Conservation (phyloP, 1,140 invertebrate species). For the Sarcophaga peregrina region DNA sequence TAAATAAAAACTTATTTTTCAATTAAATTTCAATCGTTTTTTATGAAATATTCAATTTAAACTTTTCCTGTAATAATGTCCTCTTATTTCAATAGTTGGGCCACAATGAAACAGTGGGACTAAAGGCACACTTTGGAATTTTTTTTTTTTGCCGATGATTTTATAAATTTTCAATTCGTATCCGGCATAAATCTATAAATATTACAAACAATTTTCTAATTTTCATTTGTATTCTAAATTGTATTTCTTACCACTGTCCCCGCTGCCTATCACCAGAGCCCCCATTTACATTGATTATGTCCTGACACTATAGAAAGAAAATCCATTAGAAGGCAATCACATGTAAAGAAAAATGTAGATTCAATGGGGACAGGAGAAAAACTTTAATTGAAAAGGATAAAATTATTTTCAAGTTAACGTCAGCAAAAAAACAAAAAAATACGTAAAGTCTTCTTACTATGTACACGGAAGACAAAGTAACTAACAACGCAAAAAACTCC, state of each 20-base stretch:
- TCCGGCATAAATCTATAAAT: too few relatives aligned
- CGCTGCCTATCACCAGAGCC: background rate
- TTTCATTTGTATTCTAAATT: background rate
- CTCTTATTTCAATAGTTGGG: too few relatives aligned
- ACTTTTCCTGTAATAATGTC: background rate
- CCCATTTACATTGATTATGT: background rate
- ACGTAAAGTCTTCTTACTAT: background rate
- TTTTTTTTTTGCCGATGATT: too few relatives aligned
- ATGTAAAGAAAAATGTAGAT: slow-evolving; percentile 17
- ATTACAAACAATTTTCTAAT: too few relatives aligned
- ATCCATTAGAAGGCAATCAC: slow-evolving; percentile 11
- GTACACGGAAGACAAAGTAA: too few relatives aligned
- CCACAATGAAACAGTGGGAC: background rate
- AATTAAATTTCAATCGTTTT: background rate
- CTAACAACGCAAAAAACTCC: too few relatives aligned
- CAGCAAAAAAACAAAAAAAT: slow-evolving; percentile 52
- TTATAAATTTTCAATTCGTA: too few relatives aligned
- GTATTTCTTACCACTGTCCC: too few relatives aligned
- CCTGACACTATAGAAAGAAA: slow-evolving; percentile 14
- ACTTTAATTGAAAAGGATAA: slow-evolving; percentile 58
- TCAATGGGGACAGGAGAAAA: background rate
- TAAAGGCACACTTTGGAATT: background rate
- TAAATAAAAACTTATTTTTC: background rate
- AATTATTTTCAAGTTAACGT: slow-evolving; percentile 62
- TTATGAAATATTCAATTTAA: slow-evolving; percentile 6